Evolutionary conservation across 2,888 invertebrate species (phyloP).

Genomic region (Zygogramma bicolorata): DNA sequence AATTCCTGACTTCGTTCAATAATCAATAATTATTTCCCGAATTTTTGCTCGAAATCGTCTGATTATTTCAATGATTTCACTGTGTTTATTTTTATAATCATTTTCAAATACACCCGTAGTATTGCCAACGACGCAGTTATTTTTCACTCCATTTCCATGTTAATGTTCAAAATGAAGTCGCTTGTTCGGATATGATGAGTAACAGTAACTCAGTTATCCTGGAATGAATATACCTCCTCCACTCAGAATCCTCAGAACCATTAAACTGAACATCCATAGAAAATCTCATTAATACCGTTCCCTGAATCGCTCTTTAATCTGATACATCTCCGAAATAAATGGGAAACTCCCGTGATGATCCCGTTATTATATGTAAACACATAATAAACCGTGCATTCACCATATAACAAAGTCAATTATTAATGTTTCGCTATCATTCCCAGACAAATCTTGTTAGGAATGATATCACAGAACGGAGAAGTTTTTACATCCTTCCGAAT

Average conservation of each 20-base stretch:
- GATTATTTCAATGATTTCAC: too few relatives aligned
- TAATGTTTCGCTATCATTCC: neutral
- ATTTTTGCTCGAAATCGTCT: too few relatives aligned
- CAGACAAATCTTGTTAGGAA: neutral
- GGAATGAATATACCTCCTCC: neutral
- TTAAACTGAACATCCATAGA: neutral
- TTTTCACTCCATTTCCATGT: too few relatives aligned
- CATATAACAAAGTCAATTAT: neutral
- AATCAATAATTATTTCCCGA: too few relatives aligned
- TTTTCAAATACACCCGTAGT: too few relatives aligned
- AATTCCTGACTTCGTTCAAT: too few relatives aligned
- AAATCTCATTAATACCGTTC: neutral
- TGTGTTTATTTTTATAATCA: neutral
- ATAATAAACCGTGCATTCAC: constrained; percentile 2
- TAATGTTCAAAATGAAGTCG: neutral
- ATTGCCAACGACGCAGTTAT: too few relatives aligned
- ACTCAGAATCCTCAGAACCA: neutral
- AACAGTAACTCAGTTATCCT: neutral
- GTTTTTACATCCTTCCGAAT: neutral
- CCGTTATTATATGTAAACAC: constrained; percentile 1
- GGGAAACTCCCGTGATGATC: neutral
- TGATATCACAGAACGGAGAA: neutral
- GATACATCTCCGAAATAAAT: neutral
- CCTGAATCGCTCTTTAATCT: neutral
- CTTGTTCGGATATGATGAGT: neutral